Conservation (phyloP, 2,113 vertebrate species). For the Piprites chloris region DNA sequence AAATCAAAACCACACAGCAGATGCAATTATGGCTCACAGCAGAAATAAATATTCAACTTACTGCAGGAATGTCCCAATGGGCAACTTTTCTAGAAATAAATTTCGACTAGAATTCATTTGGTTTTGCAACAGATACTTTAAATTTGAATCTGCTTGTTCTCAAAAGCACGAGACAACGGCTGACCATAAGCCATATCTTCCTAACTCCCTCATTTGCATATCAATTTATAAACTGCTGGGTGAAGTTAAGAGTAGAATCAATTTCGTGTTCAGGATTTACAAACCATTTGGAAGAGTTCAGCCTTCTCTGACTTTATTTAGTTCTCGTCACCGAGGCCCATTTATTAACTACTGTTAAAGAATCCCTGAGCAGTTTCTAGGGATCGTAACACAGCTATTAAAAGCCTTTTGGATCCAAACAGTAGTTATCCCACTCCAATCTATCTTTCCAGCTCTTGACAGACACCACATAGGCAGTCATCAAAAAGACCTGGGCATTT, state of each 20-base stretch:
- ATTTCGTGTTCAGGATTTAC: neutral
- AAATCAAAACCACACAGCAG: conserved; percentile 30
- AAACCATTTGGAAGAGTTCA: neutral
- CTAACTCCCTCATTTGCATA: neutral
- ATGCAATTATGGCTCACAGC: conserved; percentile 12
- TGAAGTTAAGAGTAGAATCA: conserved; percentile 10
- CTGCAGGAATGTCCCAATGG: neutral
- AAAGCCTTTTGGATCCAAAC: conserved; percentile 9
- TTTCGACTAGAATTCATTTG: conserved; percentile 17
- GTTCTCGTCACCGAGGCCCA: neutral
- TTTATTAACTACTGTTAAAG: neutral
- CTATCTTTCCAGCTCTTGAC: neutral
- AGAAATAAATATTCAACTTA: conserved; percentile 45
- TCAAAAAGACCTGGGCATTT: neutral
- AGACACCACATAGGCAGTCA: neutral
- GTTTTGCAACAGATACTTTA: conserved; percentile 41
- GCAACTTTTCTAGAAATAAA: conserved; percentile 21
- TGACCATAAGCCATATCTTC: neutral
- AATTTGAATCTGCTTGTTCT: conserved; percentile 34
- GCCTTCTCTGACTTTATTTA: neutral
- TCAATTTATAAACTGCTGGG: conserved; percentile 24
- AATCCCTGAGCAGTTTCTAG: neutral
- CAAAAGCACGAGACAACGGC: conserved; percentile 15
- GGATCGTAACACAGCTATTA: neutral
- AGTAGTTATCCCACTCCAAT: neutral